These are phyloP conservation scores for Formica selysi DNA, from an alignment of 1,140 invertebrate species.

Conservation along the genomic window DNA sequence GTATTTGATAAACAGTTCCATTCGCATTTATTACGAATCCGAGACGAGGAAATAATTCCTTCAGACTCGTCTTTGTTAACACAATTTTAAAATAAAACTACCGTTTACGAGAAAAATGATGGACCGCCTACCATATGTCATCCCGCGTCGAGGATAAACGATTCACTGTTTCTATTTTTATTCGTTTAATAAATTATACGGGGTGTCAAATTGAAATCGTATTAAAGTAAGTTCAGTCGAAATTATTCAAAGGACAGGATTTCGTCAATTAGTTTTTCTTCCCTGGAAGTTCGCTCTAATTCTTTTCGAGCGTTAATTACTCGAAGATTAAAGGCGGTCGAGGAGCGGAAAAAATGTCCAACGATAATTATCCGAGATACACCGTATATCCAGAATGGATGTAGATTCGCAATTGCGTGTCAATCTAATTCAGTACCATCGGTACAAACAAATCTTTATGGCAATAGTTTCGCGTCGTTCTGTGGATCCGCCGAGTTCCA, in stretches of 20 bases:
- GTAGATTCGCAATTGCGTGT: conserved; percentile 15
- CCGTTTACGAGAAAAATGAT: conserved; percentile 1
- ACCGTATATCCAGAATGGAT: background rate
- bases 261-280: background rate
- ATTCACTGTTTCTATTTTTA: background rate
- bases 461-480: background rate
- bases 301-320: too few species aligned
- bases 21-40: background rate
- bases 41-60: background rate
- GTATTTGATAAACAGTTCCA: background rate
- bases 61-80: background rate
- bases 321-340: background rate
- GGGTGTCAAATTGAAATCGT: background rate
- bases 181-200: background rate
- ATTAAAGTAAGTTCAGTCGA: background rate
- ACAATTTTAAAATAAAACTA: background rate
- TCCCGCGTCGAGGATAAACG: background rate
- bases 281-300: background rate
- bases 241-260: background rate
- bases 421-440: conserved; percentile 44
- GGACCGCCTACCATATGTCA: background rate
- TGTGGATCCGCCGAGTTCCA: background rate
- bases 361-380: background rate
- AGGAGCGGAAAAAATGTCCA: background rate
- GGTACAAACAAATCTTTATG: conserved; percentile 41